Conservation (phyloP, 2,113 vertebrate species). For the Menura novaehollandiae region DNA sequence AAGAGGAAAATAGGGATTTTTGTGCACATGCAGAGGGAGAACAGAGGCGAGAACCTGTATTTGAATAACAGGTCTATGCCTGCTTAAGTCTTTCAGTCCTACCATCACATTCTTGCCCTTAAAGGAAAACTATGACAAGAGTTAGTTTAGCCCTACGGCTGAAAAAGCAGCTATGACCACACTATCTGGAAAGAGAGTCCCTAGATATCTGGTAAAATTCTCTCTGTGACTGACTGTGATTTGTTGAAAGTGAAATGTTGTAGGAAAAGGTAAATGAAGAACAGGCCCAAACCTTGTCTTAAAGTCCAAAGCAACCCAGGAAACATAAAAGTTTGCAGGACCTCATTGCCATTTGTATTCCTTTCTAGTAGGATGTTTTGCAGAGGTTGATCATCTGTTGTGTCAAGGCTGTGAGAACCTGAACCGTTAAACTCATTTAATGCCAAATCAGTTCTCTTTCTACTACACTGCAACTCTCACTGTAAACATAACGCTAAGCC, state of each 20-base stretch:
- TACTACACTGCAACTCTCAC: not conserved
- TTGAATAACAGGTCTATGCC: not conserved
- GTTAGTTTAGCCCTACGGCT: not conserved
- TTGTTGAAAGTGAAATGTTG: not conserved
- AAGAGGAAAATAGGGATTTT: not conserved
- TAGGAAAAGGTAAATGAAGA: not conserved
- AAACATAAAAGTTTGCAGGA: not conserved
- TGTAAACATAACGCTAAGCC: not conserved
- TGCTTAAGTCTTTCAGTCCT: not conserved
- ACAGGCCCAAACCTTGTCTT: not conserved
- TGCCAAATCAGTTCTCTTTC: not conserved
- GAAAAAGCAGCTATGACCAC: not conserved
- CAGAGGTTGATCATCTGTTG: not conserved
- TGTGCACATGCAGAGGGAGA: not conserved
- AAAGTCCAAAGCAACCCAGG: not conserved
- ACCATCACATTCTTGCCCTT: not conserved
- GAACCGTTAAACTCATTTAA: not conserved
- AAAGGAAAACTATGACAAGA: not conserved
- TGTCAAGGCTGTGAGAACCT: not conserved
- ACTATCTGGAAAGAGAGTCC: not conserved
- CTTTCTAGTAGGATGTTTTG: not conserved
- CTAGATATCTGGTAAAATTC: not conserved
- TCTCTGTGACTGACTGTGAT: not conserved
- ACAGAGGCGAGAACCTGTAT: not conserved
- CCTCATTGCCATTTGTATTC: not conserved